Percentiles rank a stretch among this genome's conserved stretches.
Evolutionary conservation across 2,113 vertebrate species (phyloP).

Genomic region (Albula goreensis): DNA sequence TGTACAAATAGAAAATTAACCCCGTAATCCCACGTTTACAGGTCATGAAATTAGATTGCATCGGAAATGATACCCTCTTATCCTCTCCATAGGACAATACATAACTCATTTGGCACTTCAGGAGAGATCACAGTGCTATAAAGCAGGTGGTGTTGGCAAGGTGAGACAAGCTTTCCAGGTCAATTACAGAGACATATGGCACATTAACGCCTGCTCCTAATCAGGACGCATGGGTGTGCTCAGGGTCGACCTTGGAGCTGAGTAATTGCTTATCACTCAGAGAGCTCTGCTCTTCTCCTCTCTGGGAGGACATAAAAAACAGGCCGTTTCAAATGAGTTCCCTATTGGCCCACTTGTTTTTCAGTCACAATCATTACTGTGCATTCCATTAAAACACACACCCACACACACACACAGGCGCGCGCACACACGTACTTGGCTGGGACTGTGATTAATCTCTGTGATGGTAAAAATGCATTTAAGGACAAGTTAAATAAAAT

Average conservation of each 20-base stretch:
- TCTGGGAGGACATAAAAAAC: not conserved
- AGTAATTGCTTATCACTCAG: slow-evolving; percentile 25
- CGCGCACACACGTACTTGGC: not conserved
- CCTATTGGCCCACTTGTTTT: slow-evolving; percentile 1
- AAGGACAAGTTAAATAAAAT: not conserved
- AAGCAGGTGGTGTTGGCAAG: slow-evolving; percentile 31
- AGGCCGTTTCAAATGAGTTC: not conserved
- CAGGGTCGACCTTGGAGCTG: slow-evolving; percentile 24
- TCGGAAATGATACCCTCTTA: not conserved
- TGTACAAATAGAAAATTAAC: not conserved
- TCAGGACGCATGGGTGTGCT: slow-evolving; percentile 2
- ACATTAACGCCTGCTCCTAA: not conserved
- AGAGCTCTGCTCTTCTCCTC: not conserved
- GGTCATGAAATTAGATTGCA: not conserved
- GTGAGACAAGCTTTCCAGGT: not conserved
- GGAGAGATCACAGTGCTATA: not conserved
- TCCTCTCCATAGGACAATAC: not conserved
- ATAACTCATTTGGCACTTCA: slow-evolving; percentile 1
- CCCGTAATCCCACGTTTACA: not conserved
- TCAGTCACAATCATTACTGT: not conserved
- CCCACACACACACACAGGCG: not conserved
- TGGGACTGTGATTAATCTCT: not conserved
- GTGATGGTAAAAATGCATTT: not conserved
- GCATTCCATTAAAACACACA: not conserved
- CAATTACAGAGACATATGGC: slow-evolving; percentile 29